phyloP scores from a whole-genome alignment of 1,140 invertebrate genomes.

The Daktulosphaira vitifoliae region DNA sequence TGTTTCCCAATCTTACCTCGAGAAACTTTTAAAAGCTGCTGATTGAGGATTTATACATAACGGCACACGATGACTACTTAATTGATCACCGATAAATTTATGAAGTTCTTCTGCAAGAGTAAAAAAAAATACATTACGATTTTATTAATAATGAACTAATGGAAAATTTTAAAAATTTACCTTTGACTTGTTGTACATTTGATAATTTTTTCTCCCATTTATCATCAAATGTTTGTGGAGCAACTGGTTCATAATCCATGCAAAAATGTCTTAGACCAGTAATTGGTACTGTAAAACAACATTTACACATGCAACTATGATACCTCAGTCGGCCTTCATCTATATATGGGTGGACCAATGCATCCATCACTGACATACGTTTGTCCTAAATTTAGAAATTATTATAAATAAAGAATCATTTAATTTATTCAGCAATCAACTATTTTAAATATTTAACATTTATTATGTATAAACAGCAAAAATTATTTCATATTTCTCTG shows the following conservation, averaged over 20 bases:
- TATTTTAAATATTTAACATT: too few relatives aligned
- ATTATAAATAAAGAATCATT: slow-evolving; percentile 6
- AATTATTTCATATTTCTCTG: too few relatives aligned
- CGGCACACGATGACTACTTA: slow-evolving; percentile 82
- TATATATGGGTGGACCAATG: slow-evolving; percentile 90
- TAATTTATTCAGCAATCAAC: neutral
- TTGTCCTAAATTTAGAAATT: slow-evolving; percentile 83
- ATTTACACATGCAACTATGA: slow-evolving; percentile 99
- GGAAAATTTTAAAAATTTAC: slow-evolving; percentile 46
- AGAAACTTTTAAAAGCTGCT: slow-evolving; percentile 98
- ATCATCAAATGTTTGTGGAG: slow-evolving; percentile 83
- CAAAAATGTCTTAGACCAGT: slow-evolving; percentile 75
- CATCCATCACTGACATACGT: slow-evolving; percentile 86
- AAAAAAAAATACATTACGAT: neutral
- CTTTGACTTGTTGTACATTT: slow-evolving; percentile 88
- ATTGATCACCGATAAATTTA: slow-evolving; percentile 94
- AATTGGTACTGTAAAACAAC: slow-evolving; percentile 73
- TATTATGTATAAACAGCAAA: too few relatives aligned
- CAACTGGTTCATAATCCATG: slow-evolving; percentile 84
- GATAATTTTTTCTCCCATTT: slow-evolving; percentile 88
- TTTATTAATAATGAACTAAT: neutral
- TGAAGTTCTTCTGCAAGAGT: slow-evolving; percentile 85
- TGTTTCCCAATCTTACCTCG: slow-evolving; percentile 69
- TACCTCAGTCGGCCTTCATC: slow-evolving; percentile 95
- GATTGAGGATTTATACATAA: slow-evolving; percentile 99